These are phyloP conservation scores for Phylloscopus collybita DNA, from an alignment of 2,797 vertebrate species.

Conservation along the genomic window DNA sequence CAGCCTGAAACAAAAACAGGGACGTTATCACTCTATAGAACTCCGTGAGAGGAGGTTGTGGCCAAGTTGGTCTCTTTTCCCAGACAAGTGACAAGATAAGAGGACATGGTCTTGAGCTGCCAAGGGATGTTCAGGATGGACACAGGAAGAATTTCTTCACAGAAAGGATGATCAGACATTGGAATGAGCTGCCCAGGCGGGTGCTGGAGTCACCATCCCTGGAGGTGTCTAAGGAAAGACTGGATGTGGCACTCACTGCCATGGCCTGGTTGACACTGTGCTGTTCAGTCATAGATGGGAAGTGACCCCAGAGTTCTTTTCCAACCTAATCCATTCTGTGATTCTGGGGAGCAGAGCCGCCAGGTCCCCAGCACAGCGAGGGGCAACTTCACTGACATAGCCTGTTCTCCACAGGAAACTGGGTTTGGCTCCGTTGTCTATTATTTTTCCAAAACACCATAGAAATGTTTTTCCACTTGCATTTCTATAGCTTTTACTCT, in stretches of 20 bases:
- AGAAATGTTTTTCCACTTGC: not conserved
- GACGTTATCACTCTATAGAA: rapidly evolving
- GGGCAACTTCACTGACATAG: rapidly evolving
- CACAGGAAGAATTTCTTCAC: not conserved
- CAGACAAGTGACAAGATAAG: not conserved
- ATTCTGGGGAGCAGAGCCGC: rapidly evolving
- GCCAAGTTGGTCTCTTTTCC: not conserved
- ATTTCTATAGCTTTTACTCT: not conserved
- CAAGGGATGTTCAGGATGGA: not conserved
- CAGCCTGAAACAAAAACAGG: not conserved
- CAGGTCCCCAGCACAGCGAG: rapidly evolving
- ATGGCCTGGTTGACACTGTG: rapidly evolving
- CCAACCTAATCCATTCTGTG: not conserved
- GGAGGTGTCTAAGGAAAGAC: no score
- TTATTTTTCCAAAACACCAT: not conserved
- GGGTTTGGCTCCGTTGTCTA: not conserved
- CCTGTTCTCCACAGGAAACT: not conserved
- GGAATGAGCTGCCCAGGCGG: not conserved
- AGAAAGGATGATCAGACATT: not conserved
- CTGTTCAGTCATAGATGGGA: rapidly evolving
- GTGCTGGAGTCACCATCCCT: not conserved
- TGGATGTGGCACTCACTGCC: not conserved
- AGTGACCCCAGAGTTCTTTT: not conserved
- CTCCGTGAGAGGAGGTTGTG: no score
- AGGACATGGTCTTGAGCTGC: not conserved